Percentiles rank a stretch among this genome's conserved stretches.
Evolutionary conservation across 1,140 invertebrate species (phyloP).

Genomic region (Colletes gigas): DNA sequence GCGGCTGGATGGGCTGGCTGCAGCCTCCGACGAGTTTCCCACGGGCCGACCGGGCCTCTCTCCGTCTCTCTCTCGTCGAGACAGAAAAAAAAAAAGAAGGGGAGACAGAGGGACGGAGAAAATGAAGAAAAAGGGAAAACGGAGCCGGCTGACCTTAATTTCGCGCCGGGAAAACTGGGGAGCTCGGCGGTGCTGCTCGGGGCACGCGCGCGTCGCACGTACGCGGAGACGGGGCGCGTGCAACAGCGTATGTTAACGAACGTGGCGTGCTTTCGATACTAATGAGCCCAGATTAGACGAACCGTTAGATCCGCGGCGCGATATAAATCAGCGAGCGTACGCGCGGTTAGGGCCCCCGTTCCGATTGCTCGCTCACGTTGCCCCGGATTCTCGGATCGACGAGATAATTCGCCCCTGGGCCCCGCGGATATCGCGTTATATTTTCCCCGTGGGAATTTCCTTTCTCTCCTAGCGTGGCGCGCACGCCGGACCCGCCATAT

Average conservation of each 20-base stretch:
- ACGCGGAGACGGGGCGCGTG: slow-evolving; percentile 2
- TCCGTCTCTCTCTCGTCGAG: background rate
- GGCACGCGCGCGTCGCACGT: slow-evolving; percentile 8
- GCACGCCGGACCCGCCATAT: no score
- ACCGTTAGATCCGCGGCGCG: slow-evolving; percentile 45
- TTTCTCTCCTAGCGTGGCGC: background rate
- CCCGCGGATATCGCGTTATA: background rate
- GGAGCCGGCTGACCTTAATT: slow-evolving; percentile 50
- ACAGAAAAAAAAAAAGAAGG: slow-evolving; percentile 22
- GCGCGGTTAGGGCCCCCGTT: no score
- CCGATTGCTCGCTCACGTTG: background rate
- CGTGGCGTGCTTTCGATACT: slow-evolving; percentile 51
- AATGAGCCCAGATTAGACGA: slow-evolving; percentile 51
- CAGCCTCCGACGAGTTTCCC: slow-evolving; percentile 20
- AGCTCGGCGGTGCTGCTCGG: background rate
- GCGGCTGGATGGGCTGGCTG: background rate
- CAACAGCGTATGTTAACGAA: slow-evolving; percentile 43
- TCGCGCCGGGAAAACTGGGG: slow-evolving; percentile 43
- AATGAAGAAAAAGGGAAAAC: background rate
- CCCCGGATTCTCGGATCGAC: background rate
- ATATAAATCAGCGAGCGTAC: slow-evolving; percentile 15
- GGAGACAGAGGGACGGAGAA: background rate
- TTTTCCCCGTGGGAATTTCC: background rate
- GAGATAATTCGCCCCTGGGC: background rate
- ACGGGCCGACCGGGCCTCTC: slow-evolving; percentile 1